phyloP scores from a whole-genome alignment of 2,113 vertebrate genomes.

The Cheilinus undulatus region DNA sequence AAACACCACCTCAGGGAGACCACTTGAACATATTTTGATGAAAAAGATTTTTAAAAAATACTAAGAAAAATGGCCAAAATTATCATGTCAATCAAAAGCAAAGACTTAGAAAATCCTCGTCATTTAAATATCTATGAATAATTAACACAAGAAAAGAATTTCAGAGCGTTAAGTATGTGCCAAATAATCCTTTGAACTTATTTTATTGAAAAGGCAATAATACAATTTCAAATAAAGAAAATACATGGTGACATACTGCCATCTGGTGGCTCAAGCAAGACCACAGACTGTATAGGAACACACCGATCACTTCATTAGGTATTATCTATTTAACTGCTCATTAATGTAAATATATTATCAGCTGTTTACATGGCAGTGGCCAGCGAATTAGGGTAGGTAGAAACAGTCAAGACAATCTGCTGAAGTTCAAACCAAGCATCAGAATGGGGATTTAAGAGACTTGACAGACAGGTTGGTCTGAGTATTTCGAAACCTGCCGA shows the following conservation, averaged over 20 bases:
- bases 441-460: no score
- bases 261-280: slow-evolving; percentile 51
- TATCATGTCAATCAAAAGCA: background rate
- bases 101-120: background rate
- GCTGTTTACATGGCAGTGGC: no score
- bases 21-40: background rate
- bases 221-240: background rate
- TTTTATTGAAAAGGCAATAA: slow-evolving; percentile 38
- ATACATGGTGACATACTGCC: slow-evolving; percentile 45
- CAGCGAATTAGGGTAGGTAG: no score
- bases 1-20: background rate
- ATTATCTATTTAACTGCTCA: no score
- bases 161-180: background rate
- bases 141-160: background rate
- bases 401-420: no score
- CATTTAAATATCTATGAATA: background rate
- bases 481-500: no score
- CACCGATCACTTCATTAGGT: no score
- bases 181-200: background rate
- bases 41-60: background rate
- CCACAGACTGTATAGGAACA: no score
- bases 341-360: no score
- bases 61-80: background rate
- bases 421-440: no score
- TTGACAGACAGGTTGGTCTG: no score